These are phyloP conservation scores for Trochalopteron elliotii DNA, from an alignment of 2,113 vertebrate species.

Conservation along the genomic window DNA sequence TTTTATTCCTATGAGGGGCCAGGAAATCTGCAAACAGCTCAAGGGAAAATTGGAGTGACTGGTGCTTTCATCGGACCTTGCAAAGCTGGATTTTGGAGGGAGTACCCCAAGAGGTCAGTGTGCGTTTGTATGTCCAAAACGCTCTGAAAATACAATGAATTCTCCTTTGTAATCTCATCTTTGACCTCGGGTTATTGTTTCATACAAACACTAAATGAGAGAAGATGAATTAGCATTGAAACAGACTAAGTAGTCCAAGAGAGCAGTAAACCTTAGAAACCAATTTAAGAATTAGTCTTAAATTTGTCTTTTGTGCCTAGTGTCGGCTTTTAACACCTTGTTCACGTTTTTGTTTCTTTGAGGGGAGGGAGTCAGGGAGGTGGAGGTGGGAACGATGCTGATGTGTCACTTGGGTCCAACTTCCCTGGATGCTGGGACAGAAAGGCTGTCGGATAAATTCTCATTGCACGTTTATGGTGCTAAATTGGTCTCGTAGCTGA, in stretches of 20 bases:
- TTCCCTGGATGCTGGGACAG: background rate
- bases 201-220: background rate
- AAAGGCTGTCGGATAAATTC: background rate
- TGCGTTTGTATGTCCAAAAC: background rate
- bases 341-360: background rate
- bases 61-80: background rate
- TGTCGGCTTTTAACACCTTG: fast-evolving
- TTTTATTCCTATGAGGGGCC: background rate
- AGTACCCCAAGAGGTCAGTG: background rate
- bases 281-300: background rate
- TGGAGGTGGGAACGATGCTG: background rate
- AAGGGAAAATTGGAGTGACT: background rate
- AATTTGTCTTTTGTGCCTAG: background rate
- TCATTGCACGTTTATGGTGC: background rate
- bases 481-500: background rate
- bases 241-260: too few species aligned
- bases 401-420: background rate
- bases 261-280: background rate
- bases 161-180: background rate
- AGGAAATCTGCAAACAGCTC: background rate
- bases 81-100: background rate
- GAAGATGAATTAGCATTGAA: background rate
- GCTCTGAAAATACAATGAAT: background rate
- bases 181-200: background rate
- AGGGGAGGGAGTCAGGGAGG: background rate